Base-by-base conservation (phyloP, 2,113 vertebrate species). In the Ascaphus truei region DNA sequence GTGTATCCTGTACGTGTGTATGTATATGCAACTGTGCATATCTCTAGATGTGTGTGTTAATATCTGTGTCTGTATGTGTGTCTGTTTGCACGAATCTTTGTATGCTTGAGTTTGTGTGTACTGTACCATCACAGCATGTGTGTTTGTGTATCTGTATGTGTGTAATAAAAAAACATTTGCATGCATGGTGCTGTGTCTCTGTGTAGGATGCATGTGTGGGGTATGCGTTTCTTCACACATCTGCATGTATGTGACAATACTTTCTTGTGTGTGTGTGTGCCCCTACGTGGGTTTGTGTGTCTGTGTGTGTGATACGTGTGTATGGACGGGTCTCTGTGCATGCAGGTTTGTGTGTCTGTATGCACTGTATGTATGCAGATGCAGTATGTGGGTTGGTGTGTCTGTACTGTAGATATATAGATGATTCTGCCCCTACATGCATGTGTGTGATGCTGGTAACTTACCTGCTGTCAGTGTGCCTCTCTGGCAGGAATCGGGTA, bases 381-480 rank as follows among this genome's bases (percentile, higher is more conserved):
- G 18, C 9, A 1, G 16, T 23, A 10, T 22, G 22, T 23, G 7
- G 8, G n/a, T 50, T 23, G 22, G 22, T 9, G 3, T 23, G 20
- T 12, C 9, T 15, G 29, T 55, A 4, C 8, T 4, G 18, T 47
- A n/a, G n/a, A n/a, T n/a, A n/a, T n/a, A n/a, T n/a, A n/a, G n/a
- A n/a, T n/a, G n/a, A n/a, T n/a, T n/a, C n/a, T n/a, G n/a, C n/a
- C n/a, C n/a, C n/a, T n/a, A n/a, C n/a, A n/a, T n/a, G n/a, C n/a
- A n/a, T n/a, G n/a, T n/a, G n/a, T n/a, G n/a, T n/a, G n/a, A n/a
- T 13, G 7, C 62, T 47, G 36, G 25, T 76, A 73, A 76, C 87
- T 88, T 91, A 90, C 90, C 90, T 90, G 87, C 75, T 83, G 81
- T 88, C 80, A 88, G 71, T 59, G 85, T 82, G 80, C 81, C 83